Conservation (phyloP, 2,888 invertebrate genomes). For the Plagodis pulveraria region DNA sequence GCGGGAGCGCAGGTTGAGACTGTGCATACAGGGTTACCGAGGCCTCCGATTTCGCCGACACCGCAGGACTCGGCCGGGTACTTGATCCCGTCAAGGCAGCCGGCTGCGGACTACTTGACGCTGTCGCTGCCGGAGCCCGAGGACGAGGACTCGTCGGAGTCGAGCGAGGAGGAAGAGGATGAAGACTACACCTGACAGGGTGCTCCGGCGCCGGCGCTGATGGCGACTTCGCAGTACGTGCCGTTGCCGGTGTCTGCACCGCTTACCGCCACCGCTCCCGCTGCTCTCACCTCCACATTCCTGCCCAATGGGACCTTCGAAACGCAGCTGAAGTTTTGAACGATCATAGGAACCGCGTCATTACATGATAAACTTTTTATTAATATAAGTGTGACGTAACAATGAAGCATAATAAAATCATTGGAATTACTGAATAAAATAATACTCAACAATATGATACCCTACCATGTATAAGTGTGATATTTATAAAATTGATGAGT, state of each 20-base stretch:
- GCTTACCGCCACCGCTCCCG: constrained; percentile 38
- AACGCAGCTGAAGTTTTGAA: constrained; percentile 55
- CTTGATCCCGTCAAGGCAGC: constrained; percentile 85
- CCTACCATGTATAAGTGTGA: constrained; percentile 50
- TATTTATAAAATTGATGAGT: constrained; percentile 41
- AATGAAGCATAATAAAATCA: no score
- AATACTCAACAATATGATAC: constrained; percentile 21
- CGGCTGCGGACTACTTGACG: constrained; percentile 84
- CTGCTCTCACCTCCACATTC: constrained; percentile 61
- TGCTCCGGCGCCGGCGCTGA: constrained; percentile 28
- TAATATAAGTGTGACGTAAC: no score
- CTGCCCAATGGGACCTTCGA: constrained; percentile 47
- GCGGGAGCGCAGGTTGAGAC: constrained; percentile 58
- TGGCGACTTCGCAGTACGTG: constrained; percentile 62
- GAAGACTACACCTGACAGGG: constrained; percentile 75
- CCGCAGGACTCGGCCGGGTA: constrained; percentile 89
- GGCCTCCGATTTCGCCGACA: constrained; percentile 83
- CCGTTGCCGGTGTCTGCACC: constrained; percentile 64
- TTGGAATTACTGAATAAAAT: neutral
- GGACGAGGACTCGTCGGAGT: constrained; percentile 62
- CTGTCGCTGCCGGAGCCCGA: constrained; percentile 76
- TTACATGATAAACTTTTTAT: no score
- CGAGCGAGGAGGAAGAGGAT: constrained; percentile 68
- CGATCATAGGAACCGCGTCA: neutral
- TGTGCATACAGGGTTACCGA: constrained; percentile 64